Evolutionary conservation across 2,797 vertebrate species (phyloP).

Genomic region (Setipinna tenuifilis): DNA sequence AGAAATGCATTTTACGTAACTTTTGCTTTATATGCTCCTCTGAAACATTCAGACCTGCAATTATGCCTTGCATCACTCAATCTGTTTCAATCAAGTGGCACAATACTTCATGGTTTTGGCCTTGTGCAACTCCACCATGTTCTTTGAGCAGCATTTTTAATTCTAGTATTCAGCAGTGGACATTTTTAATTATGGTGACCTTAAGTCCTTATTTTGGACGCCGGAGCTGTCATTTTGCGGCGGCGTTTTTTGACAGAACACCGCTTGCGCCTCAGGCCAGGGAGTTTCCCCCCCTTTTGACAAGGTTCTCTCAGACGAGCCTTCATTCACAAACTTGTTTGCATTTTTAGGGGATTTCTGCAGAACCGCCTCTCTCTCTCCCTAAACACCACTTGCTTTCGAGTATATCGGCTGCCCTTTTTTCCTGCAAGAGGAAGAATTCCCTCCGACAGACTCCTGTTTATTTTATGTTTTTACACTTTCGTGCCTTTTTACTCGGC

Average conservation of each 20-base stretch:
- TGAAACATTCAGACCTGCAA: background rate
- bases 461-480: slow-evolving; percentile 55
- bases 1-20: slow-evolving; percentile 6
- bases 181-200: slow-evolving; percentile 20
- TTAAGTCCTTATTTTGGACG: slow-evolving; percentile 22
- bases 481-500: slow-evolving; percentile 45
- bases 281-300: background rate
- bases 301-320: slow-evolving; percentile 15
- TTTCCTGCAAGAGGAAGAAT: slow-evolving; percentile 56
- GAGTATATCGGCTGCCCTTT: slow-evolving; percentile 59
- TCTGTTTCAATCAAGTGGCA: background rate
- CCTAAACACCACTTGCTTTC: slow-evolving; percentile 58
- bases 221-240: slow-evolving; percentile 19
- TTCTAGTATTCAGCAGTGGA: slow-evolving; percentile 15
- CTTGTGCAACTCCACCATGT: background rate
- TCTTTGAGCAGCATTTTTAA: background rate
- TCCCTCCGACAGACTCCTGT: slow-evolving; percentile 50
- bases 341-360: slow-evolving; percentile 24
- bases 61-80: slow-evolving; percentile 2
- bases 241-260: background rate
- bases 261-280: background rate
- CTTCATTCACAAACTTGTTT: background rate
- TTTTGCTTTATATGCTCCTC: background rate
- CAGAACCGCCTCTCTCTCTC: background rate
- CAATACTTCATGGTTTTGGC: background rate